phyloP scores from a whole-genome alignment of 2,888 invertebrate genomes.

The Pilophorus perplexus region DNA sequence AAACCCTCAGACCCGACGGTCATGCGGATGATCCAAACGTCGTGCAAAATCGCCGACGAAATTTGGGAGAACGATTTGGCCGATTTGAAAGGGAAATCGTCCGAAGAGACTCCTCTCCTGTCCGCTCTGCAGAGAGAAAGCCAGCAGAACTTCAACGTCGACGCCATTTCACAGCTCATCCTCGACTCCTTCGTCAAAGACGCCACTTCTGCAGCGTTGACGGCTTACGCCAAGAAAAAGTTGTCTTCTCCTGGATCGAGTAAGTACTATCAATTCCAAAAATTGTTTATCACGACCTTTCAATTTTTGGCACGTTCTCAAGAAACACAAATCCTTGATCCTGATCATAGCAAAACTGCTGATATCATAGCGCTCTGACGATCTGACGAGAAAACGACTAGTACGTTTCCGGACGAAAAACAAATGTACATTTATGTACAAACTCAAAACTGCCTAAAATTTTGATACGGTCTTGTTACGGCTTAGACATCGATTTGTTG shows the following conservation, averaged over 20 bases:
- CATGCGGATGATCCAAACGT: constrained; percentile 24
- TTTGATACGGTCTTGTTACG: no score
- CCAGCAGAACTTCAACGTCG: constrained; percentile 33
- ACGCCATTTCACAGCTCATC: constrained; percentile 32
- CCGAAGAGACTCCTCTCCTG: constrained; percentile 33
- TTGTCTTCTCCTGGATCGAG: not conserved
- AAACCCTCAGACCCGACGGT: not conserved
- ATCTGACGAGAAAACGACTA: no score
- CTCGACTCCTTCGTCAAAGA: constrained; percentile 28
- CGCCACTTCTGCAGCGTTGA: constrained; percentile 22
- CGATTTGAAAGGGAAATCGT: constrained; percentile 7
- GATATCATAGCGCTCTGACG: not conserved
- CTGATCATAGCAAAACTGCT: not conserved
- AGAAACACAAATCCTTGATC: not conserved
- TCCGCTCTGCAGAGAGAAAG: constrained; percentile 36
- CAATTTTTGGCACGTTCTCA: not conserved
- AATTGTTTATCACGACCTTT: not conserved
- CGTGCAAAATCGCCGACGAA: constrained; percentile 25
- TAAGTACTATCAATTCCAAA: not conserved
- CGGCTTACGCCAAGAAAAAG: constrained; percentile 30
- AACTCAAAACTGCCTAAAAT: no score
- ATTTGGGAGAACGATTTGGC: constrained; percentile 36
- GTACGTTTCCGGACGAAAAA: no score
- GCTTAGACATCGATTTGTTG: no score
- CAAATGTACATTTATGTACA: no score